Conservation (phyloP, 2,113 vertebrate species). For the Balaeniceps rex region DNA sequence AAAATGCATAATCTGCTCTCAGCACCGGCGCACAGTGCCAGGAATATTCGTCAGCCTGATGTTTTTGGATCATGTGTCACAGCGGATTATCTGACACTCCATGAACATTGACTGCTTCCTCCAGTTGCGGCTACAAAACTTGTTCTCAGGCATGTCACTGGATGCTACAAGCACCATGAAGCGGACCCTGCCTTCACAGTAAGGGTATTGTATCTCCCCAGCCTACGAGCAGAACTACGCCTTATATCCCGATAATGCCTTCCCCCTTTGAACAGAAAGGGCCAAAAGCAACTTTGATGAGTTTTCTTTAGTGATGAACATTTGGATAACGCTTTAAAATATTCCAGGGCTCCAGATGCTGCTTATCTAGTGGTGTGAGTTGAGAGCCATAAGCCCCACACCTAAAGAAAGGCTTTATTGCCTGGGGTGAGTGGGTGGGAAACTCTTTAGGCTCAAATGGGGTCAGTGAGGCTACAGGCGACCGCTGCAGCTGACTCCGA, state of each 20-base stretch:
- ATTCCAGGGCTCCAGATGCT: background rate
- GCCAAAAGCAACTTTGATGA: background rate
- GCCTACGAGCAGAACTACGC: background rate
- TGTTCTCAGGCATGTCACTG: slow-evolving; percentile 6
- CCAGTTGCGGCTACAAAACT: background rate
- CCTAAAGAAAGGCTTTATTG: slow-evolving; percentile 17
- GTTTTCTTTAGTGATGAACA: background rate
- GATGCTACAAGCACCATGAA: background rate
- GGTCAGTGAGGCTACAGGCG: background rate
- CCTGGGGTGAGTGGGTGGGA: background rate
- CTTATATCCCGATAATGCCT: background rate
- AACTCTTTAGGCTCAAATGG: background rate
- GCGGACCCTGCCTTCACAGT: background rate
- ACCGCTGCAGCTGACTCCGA: background rate
- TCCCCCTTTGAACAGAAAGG: background rate
- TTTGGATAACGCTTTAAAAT: slow-evolving; percentile 12
- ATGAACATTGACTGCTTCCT: slow-evolving; percentile 13
- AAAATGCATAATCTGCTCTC: slow-evolving; percentile 41
- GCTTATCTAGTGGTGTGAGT: background rate
- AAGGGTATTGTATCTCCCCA: background rate
- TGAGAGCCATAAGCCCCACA: background rate
- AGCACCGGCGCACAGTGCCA: background rate
- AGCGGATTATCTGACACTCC: background rate
- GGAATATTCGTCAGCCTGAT: slow-evolving; percentile 50
- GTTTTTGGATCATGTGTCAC: slow-evolving; percentile 32